Conservation (phyloP, 2,797 vertebrate species). For the Melanotaenia trifasciata region DNA sequence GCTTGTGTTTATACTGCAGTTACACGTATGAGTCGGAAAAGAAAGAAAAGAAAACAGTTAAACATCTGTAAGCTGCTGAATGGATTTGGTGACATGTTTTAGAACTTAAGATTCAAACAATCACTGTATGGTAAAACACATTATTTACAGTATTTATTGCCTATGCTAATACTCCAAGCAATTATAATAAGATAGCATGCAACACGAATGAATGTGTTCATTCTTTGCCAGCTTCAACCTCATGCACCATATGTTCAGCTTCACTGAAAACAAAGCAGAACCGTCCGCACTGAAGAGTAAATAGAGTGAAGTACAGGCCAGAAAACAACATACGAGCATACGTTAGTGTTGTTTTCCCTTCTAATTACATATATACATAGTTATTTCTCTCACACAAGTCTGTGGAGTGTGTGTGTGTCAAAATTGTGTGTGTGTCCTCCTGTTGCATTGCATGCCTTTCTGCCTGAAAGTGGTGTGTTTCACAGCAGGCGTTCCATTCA, state of each 20-base stretch:
- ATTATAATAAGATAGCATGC: constrained; percentile 15
- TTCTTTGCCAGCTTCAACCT: constrained; percentile 32
- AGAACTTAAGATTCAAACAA: constrained; percentile 25
- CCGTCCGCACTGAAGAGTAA: constrained; percentile 59
- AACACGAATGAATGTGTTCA: constrained; percentile 32
- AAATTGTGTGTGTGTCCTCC: constrained; percentile 18
- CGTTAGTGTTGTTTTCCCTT: constrained; percentile 78
- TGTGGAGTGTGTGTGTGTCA: constrained; percentile 39
- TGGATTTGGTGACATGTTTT: not conserved
- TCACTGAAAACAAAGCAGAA: constrained; percentile 64
- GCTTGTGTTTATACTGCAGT: not conserved
- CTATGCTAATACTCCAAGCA: constrained; percentile 21
- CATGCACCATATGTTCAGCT: constrained; percentile 68
- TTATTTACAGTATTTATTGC: constrained; percentile 39
- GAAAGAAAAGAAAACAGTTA: no score
- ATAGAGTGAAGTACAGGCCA: constrained; percentile 65
- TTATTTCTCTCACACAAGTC: constrained; percentile 64
- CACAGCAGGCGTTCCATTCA: constrained; percentile 73
- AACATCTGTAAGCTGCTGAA: no score
- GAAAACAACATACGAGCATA: constrained; percentile 75
- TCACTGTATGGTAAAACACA: constrained; percentile 26
- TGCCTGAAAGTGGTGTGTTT: constrained; percentile 70
- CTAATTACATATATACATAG: constrained; percentile 80
- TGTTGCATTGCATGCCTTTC: constrained; percentile 56
- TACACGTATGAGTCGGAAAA: constrained; percentile 8